These are phyloP conservation scores for Hirtodrosophila trivittata DNA, from an alignment of 2,888 invertebrate genomes.

Conservation along the genomic window DNA sequence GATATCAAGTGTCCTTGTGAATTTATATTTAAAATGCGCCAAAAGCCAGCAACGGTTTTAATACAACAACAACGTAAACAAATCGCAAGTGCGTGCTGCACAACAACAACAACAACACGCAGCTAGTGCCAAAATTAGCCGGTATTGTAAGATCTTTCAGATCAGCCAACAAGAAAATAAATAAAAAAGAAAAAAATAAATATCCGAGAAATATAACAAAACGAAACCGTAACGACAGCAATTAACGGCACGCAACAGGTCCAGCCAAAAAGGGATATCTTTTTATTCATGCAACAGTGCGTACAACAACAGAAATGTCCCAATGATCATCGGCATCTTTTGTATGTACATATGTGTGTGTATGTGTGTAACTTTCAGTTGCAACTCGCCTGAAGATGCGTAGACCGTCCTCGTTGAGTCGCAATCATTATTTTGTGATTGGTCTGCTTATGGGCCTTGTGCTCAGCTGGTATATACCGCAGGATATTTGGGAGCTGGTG, in stretches of 20 bases:
- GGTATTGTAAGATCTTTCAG: slow-evolving; percentile 42
- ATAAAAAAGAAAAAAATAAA: slow-evolving; percentile 7
- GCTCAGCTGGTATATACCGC: slow-evolving; percentile 82
- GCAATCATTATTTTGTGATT: slow-evolving; percentile 83
- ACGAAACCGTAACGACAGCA: slow-evolving; percentile 18
- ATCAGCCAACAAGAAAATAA: slow-evolving; percentile 12
- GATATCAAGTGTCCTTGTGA: slow-evolving; percentile 15
- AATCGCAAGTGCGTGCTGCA: slow-evolving; percentile 33
- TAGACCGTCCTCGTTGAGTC: slow-evolving; percentile 79
- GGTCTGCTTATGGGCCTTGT: slow-evolving; percentile 82
- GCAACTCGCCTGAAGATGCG: slow-evolving; percentile 73
- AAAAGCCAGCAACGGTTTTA: slow-evolving; percentile 45
- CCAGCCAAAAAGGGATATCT: slow-evolving; percentile 3
- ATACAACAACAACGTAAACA: slow-evolving; percentile 28
- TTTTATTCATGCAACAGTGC: slow-evolving; percentile 20
- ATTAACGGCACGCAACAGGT: slow-evolving; percentile 32
- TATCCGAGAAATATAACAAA: slow-evolving; percentile 6
- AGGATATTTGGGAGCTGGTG: slow-evolving; percentile 82
- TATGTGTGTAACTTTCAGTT: slow-evolving; percentile 28
- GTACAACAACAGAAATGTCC: slow-evolving; percentile 52
- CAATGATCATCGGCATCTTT: slow-evolving; percentile 45
- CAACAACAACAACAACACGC: slow-evolving; percentile 16
- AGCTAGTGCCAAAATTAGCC: slow-evolving; percentile 50
- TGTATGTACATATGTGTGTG: slow-evolving; percentile 22
- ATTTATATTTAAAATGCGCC: slow-evolving; percentile 58